phyloP scores from a whole-genome alignment of 2,888 invertebrate genomes.

The Lydus trimaculatus region DNA sequence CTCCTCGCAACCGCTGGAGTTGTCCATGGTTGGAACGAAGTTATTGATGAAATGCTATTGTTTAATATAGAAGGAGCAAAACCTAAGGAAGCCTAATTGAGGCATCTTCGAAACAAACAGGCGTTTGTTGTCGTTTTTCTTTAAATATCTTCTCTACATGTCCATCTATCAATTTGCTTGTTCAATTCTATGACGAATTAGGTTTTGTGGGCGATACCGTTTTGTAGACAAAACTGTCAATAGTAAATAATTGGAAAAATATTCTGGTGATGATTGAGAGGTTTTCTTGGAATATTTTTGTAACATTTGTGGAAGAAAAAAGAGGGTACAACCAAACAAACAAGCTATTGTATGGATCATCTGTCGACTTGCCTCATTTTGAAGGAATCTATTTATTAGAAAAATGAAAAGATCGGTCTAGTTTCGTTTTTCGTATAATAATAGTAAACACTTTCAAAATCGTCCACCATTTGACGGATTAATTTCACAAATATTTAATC shows the following conservation, averaged over 20 bases:
- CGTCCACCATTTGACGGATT: neutral
- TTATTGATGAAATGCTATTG: too few relatives aligned
- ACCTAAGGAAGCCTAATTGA: too few relatives aligned
- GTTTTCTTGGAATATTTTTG: slow-evolving; percentile 23
- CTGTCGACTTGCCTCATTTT: neutral
- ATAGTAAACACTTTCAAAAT: neutral
- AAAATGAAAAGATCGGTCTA: neutral
- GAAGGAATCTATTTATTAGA: neutral
- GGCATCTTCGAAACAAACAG: too few relatives aligned
- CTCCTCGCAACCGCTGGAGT: too few relatives aligned
- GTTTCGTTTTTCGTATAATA: neutral
- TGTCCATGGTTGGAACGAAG: too few relatives aligned
- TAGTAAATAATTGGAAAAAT: slow-evolving; percentile 18
- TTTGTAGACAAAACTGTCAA: neutral
- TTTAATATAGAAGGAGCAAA: too few relatives aligned
- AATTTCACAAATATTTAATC: neutral
- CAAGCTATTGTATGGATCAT: neutral
- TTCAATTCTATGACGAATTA: neutral
- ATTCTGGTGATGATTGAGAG: slow-evolving; percentile 41
- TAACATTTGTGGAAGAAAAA: neutral
- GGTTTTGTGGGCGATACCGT: neutral
- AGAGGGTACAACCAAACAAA: neutral
- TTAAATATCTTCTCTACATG: neutral
- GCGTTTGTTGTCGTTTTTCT: too few relatives aligned
- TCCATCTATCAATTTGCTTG: neutral